These are phyloP conservation scores for Pangasius sanitwongsei DNA, from an alignment of 2,797 vertebrate genomes.

Conservation along the genomic window DNA sequence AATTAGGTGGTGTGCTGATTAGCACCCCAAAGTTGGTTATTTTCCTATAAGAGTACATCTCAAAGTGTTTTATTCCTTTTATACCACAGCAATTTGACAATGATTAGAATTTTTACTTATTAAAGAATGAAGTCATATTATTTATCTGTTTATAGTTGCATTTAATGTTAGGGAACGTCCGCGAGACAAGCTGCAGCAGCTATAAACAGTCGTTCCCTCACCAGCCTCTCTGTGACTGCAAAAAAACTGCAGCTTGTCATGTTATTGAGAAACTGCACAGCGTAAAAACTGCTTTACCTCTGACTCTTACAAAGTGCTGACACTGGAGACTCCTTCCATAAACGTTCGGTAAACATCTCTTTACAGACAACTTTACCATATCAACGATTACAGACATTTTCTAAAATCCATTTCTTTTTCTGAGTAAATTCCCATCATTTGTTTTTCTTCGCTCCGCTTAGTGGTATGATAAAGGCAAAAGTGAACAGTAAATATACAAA, in stretches of 20 bases:
- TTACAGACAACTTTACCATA: background rate
- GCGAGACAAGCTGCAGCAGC: background rate
- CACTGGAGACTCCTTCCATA: background rate
- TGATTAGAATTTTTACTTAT: background rate
- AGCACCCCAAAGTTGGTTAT: background rate
- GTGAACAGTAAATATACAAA: background rate
- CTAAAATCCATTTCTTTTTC: background rate
- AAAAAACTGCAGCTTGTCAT: background rate
- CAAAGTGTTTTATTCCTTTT: background rate
- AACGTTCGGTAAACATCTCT: background rate
- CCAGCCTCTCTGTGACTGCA: background rate
- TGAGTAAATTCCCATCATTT: background rate
- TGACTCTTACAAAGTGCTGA: background rate
- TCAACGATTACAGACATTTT: background rate
- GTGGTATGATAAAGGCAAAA: background rate
- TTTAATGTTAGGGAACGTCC: background rate
- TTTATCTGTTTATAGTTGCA: background rate
- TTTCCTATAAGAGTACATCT: background rate
- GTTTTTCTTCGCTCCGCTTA: background rate
- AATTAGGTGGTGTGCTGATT: background rate
- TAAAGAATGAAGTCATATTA: background rate
- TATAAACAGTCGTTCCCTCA: background rate
- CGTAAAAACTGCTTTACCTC: background rate
- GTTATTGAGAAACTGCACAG: no score
- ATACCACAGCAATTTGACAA: background rate